These are phyloP conservation scores for Sinocyclocheilus maitianheensis DNA, from an alignment of 2,113 vertebrate genomes.

Conservation along the genomic window DNA sequence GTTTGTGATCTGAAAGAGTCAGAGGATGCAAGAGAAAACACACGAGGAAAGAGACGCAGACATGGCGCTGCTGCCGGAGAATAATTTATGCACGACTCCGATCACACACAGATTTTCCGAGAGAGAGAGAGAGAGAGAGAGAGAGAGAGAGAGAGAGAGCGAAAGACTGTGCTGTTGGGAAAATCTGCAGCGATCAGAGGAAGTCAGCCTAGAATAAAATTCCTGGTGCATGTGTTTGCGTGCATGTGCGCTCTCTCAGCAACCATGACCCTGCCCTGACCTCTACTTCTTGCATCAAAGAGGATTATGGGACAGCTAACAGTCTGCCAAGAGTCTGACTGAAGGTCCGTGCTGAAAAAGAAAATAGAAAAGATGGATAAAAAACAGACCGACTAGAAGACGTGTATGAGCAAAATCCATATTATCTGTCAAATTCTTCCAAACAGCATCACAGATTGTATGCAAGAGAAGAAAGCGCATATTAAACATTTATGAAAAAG, in stretches of 20 bases:
- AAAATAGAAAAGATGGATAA: background rate
- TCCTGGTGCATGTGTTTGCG: conserved; percentile 57
- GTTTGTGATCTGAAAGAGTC: conserved; percentile 4
- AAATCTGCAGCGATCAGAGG: conserved; percentile 58
- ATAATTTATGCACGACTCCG: conserved; percentile 63
- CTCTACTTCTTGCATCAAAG: conserved; percentile 70
- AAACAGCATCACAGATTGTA: background rate
- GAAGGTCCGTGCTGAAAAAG: conserved; percentile 42
- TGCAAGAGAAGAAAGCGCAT: background rate
- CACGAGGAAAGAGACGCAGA: conserved; percentile 39
- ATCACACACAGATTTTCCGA: conserved; percentile 65
- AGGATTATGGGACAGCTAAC: conserved; percentile 61
- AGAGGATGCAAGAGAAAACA: conserved; percentile 27
- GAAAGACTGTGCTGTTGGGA: conserved; percentile 31
- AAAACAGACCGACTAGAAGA: conserved; percentile 2
- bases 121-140: conserved; percentile 44
- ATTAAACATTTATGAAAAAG: background rate
- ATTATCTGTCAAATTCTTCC: conserved; percentile 13
- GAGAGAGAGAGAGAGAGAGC: conserved; percentile 24
- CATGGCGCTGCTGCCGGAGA: conserved; percentile 52
- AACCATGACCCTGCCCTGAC: conserved; percentile 72
- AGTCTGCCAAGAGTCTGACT: conserved; percentile 52
- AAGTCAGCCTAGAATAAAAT: conserved; percentile 49
- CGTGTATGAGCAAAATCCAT: background rate
- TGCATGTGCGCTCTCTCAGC: conserved; percentile 48